Percentiles rank a stretch among this genome's conserved stretches.
Evolutionary conservation across 2,797 vertebrate genomes (phyloP).

Genomic region (Philypnodon macrostomus): DNA sequence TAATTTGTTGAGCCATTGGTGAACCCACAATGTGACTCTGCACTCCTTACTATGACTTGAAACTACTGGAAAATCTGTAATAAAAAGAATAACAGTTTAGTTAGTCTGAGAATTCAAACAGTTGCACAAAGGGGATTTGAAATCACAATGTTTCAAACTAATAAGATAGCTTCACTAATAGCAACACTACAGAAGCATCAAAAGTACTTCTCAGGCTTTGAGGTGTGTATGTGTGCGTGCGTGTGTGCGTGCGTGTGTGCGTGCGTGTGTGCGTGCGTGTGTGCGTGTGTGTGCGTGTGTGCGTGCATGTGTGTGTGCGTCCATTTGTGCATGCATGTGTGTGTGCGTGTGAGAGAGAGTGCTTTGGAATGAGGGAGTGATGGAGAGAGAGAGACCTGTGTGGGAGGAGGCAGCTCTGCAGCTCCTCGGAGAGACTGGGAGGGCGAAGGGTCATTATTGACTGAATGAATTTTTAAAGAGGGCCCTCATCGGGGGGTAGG

Average conservation of each 20-base stretch:
- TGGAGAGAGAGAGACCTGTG: constrained; percentile 46
- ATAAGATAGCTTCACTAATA: constrained; percentile 31
- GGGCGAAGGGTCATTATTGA: constrained; percentile 74
- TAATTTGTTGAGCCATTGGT: constrained; percentile 71
- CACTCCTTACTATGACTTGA: constrained; percentile 9
- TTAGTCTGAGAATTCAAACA: constrained; percentile 39
- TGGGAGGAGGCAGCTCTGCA: constrained; percentile 69
- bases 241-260: constrained; percentile 17
- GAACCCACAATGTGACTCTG: constrained; percentile 39
- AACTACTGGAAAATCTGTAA: constrained; percentile 16
- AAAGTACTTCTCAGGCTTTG: constrained; percentile 23
- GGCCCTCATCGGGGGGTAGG: constrained; percentile 49
- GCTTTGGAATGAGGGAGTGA: constrained; percentile 26
- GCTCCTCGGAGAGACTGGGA: constrained; percentile 66
- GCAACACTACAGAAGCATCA: constrained; percentile 12
- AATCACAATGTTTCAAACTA: constrained; percentile 9
- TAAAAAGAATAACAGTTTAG: constrained; percentile 25
- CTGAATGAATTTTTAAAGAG: constrained; percentile 78
- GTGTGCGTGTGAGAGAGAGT: not conserved
- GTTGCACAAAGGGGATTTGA: constrained; percentile 12
- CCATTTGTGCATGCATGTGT: not conserved
- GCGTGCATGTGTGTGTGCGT: constrained; percentile 13
- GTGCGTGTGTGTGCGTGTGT: not conserved
- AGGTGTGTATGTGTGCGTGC: constrained; percentile 20
- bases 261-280: not conserved